Evolutionary conservation across 2,888 invertebrate species (phyloP).

Genomic region (Drosophila greeni): DNA sequence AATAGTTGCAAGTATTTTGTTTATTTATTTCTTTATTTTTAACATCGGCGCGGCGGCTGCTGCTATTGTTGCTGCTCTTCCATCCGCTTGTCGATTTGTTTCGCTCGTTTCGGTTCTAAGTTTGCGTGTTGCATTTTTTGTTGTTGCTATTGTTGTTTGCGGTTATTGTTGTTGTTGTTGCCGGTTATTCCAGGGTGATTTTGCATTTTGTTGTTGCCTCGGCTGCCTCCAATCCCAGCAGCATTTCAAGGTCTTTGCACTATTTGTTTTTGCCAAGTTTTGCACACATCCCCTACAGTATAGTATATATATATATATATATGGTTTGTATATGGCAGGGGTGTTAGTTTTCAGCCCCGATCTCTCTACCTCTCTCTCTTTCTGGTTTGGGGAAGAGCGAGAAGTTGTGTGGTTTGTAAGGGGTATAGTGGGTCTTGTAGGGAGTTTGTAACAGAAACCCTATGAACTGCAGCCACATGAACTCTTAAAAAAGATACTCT

Average conservation of each 20-base stretch:
- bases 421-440: background rate
- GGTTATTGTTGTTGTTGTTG: constrained; percentile 15
- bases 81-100: constrained; percentile 55
- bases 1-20: constrained; percentile 49
- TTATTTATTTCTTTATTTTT: constrained; percentile 56
- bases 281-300: constrained; percentile 57
- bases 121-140: constrained; percentile 61
- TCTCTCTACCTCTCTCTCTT: constrained; percentile 46
- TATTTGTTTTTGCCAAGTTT: constrained; percentile 71
- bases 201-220: constrained; percentile 58
- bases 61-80: constrained; percentile 40
- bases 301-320: constrained; percentile 12
- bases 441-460: background rate
- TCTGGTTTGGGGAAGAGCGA: constrained; percentile 43
- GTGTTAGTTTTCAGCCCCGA: constrained; percentile 67
- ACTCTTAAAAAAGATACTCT: background rate
- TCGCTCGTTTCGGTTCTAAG: constrained; percentile 65
- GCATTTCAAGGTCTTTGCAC: constrained; percentile 68
- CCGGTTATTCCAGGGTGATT: constrained; percentile 69
- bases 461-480: background rate
- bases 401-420: constrained; percentile 49
- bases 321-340: constrained; percentile 27
- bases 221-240: constrained; percentile 50
- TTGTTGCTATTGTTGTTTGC: constrained; percentile 4
- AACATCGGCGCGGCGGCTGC: constrained; percentile 41